Conservation (phyloP, 2,113 vertebrate species). For the Apaloderma vittatum region DNA sequence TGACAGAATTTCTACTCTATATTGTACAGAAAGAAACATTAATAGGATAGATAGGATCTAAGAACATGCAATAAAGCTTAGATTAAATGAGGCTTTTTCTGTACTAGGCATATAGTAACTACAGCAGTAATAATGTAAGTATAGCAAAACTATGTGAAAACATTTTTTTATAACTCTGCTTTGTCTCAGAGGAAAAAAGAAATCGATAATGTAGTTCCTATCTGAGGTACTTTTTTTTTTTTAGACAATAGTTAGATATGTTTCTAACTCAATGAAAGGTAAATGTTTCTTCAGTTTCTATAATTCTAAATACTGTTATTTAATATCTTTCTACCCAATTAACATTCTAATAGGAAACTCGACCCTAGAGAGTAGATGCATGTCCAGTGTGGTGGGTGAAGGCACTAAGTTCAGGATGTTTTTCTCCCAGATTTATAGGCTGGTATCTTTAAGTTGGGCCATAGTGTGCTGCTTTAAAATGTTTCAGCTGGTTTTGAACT, state of each 20-base stretch:
- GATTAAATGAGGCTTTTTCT: constrained; percentile 11
- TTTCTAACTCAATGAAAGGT: background rate
- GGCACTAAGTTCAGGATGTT: background rate
- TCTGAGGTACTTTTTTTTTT: background rate
- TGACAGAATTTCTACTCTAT: background rate
- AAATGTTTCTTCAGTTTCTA: background rate
- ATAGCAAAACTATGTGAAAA: background rate
- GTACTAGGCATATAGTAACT: background rate
- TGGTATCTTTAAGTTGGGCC: background rate
- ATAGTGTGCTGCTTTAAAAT: background rate
- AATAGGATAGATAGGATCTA: background rate
- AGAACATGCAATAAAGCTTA: background rate
- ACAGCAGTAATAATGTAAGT: background rate
- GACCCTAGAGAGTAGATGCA: background rate
- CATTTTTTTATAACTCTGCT: background rate
- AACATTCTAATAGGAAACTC: background rate
- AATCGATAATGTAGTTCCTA: background rate
- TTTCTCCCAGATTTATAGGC: background rate
- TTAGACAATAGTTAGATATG: background rate
- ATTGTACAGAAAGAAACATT: background rate
- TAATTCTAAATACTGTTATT: background rate
- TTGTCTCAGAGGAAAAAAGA: background rate
- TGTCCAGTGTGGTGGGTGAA: background rate
- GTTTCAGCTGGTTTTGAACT: background rate
- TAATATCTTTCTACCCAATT: background rate